Percentiles rank a stretch among this genome's conserved stretches.
Conservation (phyloP, 2,888 invertebrate species). For the Apamea crenata region DNA sequence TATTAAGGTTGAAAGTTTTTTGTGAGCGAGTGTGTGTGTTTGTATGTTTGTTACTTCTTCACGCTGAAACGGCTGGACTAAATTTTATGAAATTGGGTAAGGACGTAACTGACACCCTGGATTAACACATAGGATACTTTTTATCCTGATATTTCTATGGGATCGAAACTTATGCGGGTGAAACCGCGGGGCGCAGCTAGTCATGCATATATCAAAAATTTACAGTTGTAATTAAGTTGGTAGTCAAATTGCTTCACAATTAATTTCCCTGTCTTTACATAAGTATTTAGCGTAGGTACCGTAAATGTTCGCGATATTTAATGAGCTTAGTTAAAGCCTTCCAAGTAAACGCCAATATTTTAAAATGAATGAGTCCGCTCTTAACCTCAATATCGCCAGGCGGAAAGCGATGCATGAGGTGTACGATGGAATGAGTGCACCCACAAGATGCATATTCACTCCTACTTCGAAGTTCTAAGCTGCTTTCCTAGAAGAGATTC, state of each 20-base stretch:
- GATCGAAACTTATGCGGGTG: too few relatives aligned
- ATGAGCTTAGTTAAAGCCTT: background rate
- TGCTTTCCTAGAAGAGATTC: too few relatives aligned
- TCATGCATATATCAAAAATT: background rate
- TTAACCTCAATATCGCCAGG: background rate
- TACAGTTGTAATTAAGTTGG: background rate
- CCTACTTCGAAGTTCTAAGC: background rate
- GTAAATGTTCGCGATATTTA: background rate
- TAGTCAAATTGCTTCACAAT: background rate
- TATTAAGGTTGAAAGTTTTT: too few relatives aligned
- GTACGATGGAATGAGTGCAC: background rate
- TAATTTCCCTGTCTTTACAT: background rate
- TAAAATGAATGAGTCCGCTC: constrained; percentile 3
- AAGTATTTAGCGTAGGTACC: background rate
- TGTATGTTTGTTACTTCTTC: too few relatives aligned
- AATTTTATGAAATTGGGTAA: too few relatives aligned
- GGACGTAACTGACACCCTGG: too few relatives aligned
- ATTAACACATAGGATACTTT: too few relatives aligned
- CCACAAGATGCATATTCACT: background rate
- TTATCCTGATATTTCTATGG: too few relatives aligned
- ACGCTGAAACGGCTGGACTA: too few relatives aligned
- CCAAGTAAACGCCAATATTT: background rate
- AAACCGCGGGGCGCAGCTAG: too few relatives aligned
- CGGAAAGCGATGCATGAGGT: background rate
- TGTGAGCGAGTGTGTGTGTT: too few relatives aligned